Conservation (phyloP, 2,113 vertebrate species). For the Bostrychus sinensis region DNA sequence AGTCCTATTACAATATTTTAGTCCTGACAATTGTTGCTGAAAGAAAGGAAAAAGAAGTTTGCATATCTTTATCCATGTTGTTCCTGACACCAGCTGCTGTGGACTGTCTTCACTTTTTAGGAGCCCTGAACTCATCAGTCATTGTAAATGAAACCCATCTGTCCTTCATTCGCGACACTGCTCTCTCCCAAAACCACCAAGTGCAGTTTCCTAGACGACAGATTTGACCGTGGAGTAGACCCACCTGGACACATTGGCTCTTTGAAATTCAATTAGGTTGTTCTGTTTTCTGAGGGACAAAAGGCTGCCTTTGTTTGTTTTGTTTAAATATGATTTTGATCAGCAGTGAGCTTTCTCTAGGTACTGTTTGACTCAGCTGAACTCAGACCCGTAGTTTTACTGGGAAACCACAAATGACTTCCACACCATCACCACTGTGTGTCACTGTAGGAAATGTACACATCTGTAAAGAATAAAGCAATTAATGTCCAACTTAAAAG, state of each 20-base stretch:
- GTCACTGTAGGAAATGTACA: too few species aligned
- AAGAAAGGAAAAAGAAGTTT: not conserved
- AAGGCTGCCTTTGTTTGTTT: slow-evolving; percentile 14
- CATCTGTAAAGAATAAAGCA: too few species aligned
- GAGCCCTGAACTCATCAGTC: slow-evolving; percentile 26
- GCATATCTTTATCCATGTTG: not conserved
- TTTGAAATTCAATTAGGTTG: slow-evolving; percentile 31
- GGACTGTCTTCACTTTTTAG: too few species aligned
- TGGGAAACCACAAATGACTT: too few species aligned
- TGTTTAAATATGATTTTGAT: slow-evolving; percentile 7
- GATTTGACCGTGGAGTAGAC: slow-evolving; percentile 20
- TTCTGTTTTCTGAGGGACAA: slow-evolving; percentile 22
- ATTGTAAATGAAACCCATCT: slow-evolving; percentile 38
- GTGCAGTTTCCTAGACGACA: slow-evolving; percentile 35
- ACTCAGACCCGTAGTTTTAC: too few species aligned
- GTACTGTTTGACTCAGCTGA: not conserved
- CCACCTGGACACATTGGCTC: slow-evolving; percentile 32
- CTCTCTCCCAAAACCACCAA: slow-evolving; percentile 11
- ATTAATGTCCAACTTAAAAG: too few species aligned
- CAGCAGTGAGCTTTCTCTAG: not conserved
- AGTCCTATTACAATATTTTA: too few species aligned
- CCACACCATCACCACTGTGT: too few species aligned
- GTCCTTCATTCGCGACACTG: not conserved
- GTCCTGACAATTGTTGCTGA: too few species aligned
- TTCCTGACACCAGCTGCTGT: slow-evolving; percentile 12